Evolutionary conservation across 2,113 vertebrate genomes (phyloP).

Genomic region (Mustela lutreola): DNA sequence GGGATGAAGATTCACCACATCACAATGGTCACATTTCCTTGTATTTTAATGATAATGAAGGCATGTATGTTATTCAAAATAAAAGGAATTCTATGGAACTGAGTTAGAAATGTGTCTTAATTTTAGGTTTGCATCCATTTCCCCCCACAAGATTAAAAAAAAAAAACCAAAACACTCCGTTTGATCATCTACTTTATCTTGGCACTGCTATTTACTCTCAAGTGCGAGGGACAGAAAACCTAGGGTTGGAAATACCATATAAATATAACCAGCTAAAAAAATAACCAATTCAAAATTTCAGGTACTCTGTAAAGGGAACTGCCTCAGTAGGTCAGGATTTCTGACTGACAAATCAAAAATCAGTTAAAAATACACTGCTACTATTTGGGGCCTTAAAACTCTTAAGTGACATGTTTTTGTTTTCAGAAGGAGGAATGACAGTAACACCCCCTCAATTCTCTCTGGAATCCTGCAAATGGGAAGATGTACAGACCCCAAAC

Average conservation of each 20-base stretch:
- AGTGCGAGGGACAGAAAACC: neutral
- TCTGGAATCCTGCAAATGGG: neutral
- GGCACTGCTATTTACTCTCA: neutral
- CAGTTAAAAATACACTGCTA: neutral
- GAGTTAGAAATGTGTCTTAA: neutral
- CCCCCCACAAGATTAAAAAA: neutral
- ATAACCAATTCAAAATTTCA: neutral
- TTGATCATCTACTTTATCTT: neutral
- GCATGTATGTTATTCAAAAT: neutral
- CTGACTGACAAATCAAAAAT: neutral
- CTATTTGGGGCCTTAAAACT: neutral
- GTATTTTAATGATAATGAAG: neutral
- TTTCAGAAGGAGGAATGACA: neutral
- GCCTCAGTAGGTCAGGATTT: neutral
- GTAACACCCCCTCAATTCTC: neutral
- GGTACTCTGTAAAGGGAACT: neutral
- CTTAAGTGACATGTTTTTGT: neutral
- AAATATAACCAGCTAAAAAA: neutral
- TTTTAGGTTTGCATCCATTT: neutral
- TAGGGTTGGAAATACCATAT: neutral
- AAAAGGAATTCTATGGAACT: neutral
- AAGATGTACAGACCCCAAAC: neutral
- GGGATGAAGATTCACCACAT: neutral
- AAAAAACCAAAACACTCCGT: neutral
- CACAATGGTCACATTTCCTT: neutral